A percentile compares a stretch with the other conserved stretches of the same genome.
These are phyloP conservation scores for Chascanopsetta lugubris DNA, from an alignment of 2,113 vertebrate genomes.

Conservation along the genomic window DNA sequence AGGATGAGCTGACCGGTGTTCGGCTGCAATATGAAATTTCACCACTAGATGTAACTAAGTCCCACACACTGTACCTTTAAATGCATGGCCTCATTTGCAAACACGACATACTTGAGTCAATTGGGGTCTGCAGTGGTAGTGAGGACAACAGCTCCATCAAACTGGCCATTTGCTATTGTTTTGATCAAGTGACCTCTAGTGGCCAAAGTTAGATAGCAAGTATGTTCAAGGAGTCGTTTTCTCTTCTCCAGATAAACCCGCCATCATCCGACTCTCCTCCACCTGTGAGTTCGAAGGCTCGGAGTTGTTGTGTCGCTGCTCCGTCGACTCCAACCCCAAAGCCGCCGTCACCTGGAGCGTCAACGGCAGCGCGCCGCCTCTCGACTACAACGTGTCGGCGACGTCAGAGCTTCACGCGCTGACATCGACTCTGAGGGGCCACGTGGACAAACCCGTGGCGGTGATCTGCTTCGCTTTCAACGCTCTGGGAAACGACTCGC, in stretches of 20 bases:
- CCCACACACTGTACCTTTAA: no score
- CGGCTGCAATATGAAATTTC: no score
- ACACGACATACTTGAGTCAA: no score
- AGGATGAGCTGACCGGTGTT: no score
- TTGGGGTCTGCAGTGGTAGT: no score
- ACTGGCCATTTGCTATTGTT: no score
- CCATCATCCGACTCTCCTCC: slow-evolving; percentile 67
- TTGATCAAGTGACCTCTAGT: no score
- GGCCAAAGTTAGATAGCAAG: no score
- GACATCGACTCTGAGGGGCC: slow-evolving; percentile 64
- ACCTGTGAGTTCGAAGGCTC: slow-evolving; percentile 62
- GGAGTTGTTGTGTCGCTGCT: slow-evolving; percentile 70
- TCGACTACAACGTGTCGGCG: slow-evolving; percentile 67
- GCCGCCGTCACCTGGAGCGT: slow-evolving; percentile 80
- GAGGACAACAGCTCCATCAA: no score
- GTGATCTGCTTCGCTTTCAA: slow-evolving; percentile 78
- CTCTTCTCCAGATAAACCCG: slow-evolving; percentile 65
- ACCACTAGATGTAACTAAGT: no score
- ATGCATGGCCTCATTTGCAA: no score
- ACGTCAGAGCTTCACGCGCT: slow-evolving; percentile 26
- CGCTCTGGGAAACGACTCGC: slow-evolving; percentile 76
- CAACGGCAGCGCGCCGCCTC: slow-evolving; percentile 66
- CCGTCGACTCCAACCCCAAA: slow-evolving; percentile 78
- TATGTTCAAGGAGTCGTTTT: not conserved
- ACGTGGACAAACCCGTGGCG: slow-evolving; percentile 44